These are phyloP conservation scores for Aphodius sticticus DNA, from an alignment of 2,888 invertebrate species.

Conservation along the genomic window DNA sequence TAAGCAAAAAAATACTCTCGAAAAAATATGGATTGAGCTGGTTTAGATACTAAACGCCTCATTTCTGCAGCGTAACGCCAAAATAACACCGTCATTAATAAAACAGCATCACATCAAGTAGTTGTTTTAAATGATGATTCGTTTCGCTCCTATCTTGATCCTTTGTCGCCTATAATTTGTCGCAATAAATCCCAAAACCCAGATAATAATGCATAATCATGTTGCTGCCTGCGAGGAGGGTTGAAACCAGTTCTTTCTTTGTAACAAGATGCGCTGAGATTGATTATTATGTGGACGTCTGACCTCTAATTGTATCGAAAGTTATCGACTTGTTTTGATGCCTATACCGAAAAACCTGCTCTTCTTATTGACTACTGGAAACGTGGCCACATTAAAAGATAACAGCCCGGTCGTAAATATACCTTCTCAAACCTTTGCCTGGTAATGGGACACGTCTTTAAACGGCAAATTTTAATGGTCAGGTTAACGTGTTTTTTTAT, in stretches of 20 bases:
- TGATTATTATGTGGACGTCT: neutral
- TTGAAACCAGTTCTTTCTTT: neutral
- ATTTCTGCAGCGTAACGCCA: too few relatives aligned
- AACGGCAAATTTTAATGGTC: neutral
- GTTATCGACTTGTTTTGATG: neutral
- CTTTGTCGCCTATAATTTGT: neutral
- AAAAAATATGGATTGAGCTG: too few relatives aligned
- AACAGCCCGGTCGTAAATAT: neutral
- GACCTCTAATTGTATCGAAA: conserved; percentile 4
- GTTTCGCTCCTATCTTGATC: too few relatives aligned
- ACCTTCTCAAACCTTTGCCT: neutral
- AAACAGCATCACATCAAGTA: too few relatives aligned
- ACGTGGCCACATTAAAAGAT: neutral
- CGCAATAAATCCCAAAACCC: neutral
- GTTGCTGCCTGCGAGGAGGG: neutral
- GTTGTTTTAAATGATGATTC: too few relatives aligned
- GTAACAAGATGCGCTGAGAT: neutral
- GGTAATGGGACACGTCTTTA: neutral
- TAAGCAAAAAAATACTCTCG: too few relatives aligned
- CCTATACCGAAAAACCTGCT: neutral
- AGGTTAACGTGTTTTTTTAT: neutral
- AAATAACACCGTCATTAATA: too few relatives aligned
- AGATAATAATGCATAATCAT: neutral
- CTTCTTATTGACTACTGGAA: neutral
- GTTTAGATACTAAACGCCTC: too few relatives aligned